phyloP scores from a whole-genome alignment of 1,140 invertebrate genomes.

The Conus ventricosus region DNA sequence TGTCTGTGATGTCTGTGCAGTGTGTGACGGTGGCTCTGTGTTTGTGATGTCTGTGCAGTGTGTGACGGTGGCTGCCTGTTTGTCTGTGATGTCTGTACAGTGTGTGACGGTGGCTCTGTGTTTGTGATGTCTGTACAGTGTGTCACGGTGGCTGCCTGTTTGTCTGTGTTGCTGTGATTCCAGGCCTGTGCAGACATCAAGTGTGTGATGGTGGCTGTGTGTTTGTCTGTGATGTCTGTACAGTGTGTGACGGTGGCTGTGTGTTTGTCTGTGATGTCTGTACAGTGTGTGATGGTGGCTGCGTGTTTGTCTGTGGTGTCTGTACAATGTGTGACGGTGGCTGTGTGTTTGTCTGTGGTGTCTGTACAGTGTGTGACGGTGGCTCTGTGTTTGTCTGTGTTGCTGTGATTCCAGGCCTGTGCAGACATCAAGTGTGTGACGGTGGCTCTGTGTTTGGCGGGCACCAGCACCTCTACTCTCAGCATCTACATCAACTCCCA shows the following conservation, averaged over 20 bases:
- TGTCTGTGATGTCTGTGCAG: too few species aligned
- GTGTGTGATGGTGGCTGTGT: too few species aligned
- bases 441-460: constrained; percentile 53
- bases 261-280: too few species aligned
- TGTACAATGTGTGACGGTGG: background rate
- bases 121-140: too few species aligned
- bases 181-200: too few species aligned
- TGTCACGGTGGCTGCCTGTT: too few species aligned
- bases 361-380: too few species aligned
- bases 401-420: constrained; percentile 38
- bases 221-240: too few species aligned
- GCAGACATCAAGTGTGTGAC: constrained; percentile 54
- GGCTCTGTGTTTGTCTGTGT: background rate
- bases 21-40: background rate
- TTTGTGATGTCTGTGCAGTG: constrained; percentile 8
- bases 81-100: background rate
- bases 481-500: constrained; percentile 53
- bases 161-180: too few species aligned
- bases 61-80: constrained; percentile 54
- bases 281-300: too few species aligned
- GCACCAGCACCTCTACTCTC: constrained; percentile 56
- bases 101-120: constrained; percentile 56
- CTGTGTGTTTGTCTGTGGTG: background rate
- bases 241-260: too few species aligned
- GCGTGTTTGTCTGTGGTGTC: too few species aligned